Base-by-base conservation (phyloP, 2,113 vertebrate species). In the Daphoenositta chrysoptera region DNA sequence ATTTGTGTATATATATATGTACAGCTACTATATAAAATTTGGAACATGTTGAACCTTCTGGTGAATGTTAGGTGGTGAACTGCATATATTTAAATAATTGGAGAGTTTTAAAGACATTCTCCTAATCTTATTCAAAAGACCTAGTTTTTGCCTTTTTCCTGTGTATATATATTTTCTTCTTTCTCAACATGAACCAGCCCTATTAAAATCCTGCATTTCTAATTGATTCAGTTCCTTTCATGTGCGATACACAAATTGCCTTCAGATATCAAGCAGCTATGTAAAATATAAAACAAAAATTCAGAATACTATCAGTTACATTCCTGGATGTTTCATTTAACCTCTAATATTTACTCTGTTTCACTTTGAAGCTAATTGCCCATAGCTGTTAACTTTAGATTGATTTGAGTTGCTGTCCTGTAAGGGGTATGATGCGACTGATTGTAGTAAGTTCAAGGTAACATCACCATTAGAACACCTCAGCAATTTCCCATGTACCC, bases 401-500 rank as follows among this genome's bases (percentile, higher is more conserved):
- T 95, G 87, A 93, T 94, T 93, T 93, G 83, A 95, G 93, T 85
- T 95, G 96, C 96, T 97, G 97, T 97, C 83, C 90, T 95, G 42
- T 93, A 80, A 88, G 89, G 83, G 7, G 2, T 76, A 39, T 7
- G 28, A 78, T 86, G 77, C 68, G 90, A 94, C 5, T 31, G 42
- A 89, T 91, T 94, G 88, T 88, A 95, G 23, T 66, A 72, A 66
- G 82, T 83, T 94, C 83, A 94, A 92, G 88, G 89, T 45, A 56
- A 50, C 10, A 68, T 33, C 44, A 33, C 66, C 89, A 94, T 92
- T 80, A 93, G 96, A 97, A 86, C 78, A 77, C 66, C 85, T 95
- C 90, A 95, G 92, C 88, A 95, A 88, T 86, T 89, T 87, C 73
- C 87, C 83, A 78, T 47, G 63, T 90, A 45, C n/a, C 70, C 92